Conservation (phyloP, 1,140 invertebrate genomes). For the Lasioglossum baleicum region DNA sequence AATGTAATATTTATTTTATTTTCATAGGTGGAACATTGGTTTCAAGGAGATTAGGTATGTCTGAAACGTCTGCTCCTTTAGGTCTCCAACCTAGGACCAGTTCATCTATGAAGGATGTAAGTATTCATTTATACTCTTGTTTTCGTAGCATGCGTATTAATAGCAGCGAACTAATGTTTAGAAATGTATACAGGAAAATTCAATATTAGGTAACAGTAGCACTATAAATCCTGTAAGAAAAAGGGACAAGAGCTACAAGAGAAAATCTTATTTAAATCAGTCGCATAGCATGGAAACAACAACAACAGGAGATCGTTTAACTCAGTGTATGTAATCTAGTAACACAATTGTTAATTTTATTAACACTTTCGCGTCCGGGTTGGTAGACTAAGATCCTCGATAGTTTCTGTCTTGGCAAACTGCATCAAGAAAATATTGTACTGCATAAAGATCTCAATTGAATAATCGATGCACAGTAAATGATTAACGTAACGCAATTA, state of each 20-base stretch:
- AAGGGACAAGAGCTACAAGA: conserved; percentile 84
- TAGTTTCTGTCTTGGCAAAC: too few species aligned
- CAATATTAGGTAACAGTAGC: conserved; percentile 52
- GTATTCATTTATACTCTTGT: conserved; percentile 11
- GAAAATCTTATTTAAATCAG: conserved; percentile 84
- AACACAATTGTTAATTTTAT: background rate
- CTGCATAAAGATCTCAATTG: too few species aligned
- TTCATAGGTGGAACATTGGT: conserved; percentile 41
- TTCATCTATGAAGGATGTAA: conserved; percentile 59
- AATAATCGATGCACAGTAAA: background rate
- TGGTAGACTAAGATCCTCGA: too few species aligned
- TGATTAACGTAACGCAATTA: conserved; percentile 21
- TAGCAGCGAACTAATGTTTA: background rate
- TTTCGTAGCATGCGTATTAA: background rate
- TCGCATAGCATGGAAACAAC: conserved; percentile 80
- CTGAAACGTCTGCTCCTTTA: conserved; percentile 52
- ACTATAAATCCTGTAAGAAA: conserved; percentile 71
- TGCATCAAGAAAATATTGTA: too few species aligned
- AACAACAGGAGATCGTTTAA: conserved; percentile 74
- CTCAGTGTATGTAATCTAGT: conserved; percentile 49
- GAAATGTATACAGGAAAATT: conserved; percentile 56
- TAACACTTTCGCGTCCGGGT: background rate
- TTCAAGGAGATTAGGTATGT: conserved; percentile 57
- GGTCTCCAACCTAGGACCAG: conserved; percentile 44
- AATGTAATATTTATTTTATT: conserved; percentile 11